Evolutionary conservation across 1,140 invertebrate species (phyloP).

Genomic region (Apis mellifera): DNA sequence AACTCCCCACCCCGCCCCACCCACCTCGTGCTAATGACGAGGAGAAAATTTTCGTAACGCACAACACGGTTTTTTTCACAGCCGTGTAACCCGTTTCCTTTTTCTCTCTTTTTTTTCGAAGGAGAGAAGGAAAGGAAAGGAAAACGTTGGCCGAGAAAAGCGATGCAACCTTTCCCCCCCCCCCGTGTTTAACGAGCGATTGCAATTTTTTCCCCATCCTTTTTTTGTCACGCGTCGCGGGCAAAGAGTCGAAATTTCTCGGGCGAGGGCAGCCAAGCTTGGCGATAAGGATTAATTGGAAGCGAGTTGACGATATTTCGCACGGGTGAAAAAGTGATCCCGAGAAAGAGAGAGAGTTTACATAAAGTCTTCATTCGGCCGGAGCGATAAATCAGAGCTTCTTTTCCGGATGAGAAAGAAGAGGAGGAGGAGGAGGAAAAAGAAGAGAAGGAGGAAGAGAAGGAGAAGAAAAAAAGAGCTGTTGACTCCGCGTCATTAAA

Average conservation of each 20-base stretch:
- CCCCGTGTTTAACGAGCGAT: slow-evolving; percentile 3
- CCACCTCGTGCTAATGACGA: slow-evolving; percentile 68
- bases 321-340: slow-evolving; percentile 35
- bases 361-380: slow-evolving; percentile 42
- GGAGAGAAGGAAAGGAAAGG: neutral
- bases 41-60: slow-evolving; percentile 60
- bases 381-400: slow-evolving; percentile 35
- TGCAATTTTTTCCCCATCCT: neutral
- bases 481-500: slow-evolving; percentile 39
- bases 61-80: slow-evolving; percentile 15
- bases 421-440: neutral
- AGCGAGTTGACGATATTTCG: slow-evolving; percentile 25
- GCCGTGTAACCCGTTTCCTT: slow-evolving; percentile 21
- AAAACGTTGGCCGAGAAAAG: slow-evolving; percentile 3
- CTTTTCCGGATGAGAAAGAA: neutral
- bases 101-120: neutral
- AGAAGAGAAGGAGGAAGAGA: neutral
- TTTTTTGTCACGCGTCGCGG: neutral
- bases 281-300: slow-evolving; percentile 43
- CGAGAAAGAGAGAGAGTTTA: neutral
- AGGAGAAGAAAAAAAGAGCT: slow-evolving; percentile 12
- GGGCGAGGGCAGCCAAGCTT: neutral
- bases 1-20: neutral
- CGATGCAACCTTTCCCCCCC: neutral
- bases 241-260: neutral